phyloP scores from a whole-genome alignment of 2,797 vertebrate genomes.

The Erethizon dorsatum region DNA sequence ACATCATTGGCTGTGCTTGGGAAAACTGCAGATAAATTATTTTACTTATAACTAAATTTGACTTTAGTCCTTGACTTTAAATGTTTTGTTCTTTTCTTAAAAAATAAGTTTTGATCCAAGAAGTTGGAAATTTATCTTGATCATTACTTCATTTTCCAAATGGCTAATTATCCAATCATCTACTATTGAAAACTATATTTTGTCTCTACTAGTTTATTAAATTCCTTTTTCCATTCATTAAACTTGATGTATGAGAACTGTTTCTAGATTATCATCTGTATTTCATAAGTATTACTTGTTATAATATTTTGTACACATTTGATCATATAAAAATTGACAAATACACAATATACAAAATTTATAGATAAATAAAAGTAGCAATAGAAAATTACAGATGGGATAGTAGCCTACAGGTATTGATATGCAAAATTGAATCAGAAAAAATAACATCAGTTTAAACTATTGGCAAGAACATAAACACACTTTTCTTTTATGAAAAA shows the following conservation, averaged over 20 bases:
- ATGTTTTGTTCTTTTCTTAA: background rate
- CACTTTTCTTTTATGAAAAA: background rate
- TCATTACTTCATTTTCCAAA: conserved; percentile 7
- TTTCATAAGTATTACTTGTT: background rate
- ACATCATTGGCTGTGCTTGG: no score
- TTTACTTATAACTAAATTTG: background rate
- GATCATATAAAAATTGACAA: background rate
- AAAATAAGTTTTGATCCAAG: background rate
- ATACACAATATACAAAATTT: background rate
- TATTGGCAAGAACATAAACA: background rate
- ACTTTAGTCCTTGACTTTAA: background rate
- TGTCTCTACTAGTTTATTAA: background rate
- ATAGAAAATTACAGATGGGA: background rate
- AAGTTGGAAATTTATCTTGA: background rate
- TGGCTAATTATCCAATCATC: background rate
- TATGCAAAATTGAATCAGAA: background rate
- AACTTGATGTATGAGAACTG: background rate
- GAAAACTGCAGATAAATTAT: background rate
- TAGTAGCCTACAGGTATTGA: background rate
- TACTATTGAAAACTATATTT: background rate
- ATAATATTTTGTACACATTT: background rate
- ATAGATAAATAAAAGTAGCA: background rate
- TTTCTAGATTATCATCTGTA: background rate
- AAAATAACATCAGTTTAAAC: background rate
- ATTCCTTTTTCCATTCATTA: background rate